A percentile compares a stretch with the other conserved stretches of the same genome.
phyloP scores from a whole-genome alignment of 2,797 vertebrate genomes.

The Anisognathus igniventris region DNA sequence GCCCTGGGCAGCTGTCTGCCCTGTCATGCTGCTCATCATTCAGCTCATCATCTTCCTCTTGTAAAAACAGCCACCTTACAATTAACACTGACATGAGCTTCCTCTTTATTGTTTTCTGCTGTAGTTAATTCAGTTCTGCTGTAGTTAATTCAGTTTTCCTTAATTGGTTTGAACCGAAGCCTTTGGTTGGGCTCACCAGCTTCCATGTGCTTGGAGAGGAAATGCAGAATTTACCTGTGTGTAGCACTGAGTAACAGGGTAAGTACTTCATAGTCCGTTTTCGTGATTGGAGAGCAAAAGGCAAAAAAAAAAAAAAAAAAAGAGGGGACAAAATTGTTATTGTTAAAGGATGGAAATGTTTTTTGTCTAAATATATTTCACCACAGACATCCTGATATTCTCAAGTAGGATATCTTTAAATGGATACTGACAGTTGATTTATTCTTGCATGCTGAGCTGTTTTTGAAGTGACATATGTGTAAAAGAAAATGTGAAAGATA shows the following conservation, averaged over 20 bases:
- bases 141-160: neutral
- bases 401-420: conserved; percentile 26
- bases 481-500: conserved; percentile 8
- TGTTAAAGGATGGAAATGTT: neutral
- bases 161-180: neutral
- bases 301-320: neutral
- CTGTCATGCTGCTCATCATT: neutral
- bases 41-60: neutral
- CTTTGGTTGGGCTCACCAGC: neutral
- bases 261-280: neutral
- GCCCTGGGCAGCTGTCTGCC: neutral
- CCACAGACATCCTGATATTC: conserved; percentile 7
- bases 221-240: neutral
- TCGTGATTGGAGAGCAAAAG: neutral
- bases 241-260: neutral
- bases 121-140: neutral
- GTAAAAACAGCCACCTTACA: neutral
- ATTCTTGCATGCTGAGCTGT: neutral
- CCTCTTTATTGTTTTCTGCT: neutral
- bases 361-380: neutral
- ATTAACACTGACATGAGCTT: neutral
- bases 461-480: neutral
- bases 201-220: neutral
- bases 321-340: neutral
- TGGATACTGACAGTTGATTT: neutral